phyloP scores from a whole-genome alignment of 2,113 vertebrate species.

The Bagarius yarrelli region DNA sequence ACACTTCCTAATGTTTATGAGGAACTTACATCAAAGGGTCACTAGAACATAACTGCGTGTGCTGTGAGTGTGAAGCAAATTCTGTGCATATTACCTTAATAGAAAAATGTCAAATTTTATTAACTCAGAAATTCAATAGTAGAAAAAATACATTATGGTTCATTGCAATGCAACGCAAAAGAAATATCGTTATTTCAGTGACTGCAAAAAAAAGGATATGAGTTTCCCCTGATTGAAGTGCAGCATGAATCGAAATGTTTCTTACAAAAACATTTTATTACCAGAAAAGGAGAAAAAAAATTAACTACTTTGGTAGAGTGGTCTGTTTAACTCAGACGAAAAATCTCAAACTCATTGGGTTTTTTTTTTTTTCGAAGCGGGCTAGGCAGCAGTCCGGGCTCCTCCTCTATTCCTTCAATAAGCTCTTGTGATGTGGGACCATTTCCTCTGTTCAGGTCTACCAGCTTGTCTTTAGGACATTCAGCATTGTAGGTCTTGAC shows the following conservation, averaged over 20 bases:
- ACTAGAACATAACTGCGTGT: neutral
- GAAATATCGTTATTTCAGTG: neutral
- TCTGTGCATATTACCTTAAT: neutral
- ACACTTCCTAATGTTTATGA: conserved; percentile 6
- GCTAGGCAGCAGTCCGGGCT: conserved; percentile 61
- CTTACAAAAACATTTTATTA: neutral
- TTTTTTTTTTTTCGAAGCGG: conserved; percentile 56
- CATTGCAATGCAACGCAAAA: neutral
- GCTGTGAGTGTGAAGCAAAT: neutral
- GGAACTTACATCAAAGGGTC: conserved; percentile 5
- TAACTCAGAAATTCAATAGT: neutral
- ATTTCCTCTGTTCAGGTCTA: conserved; percentile 65
- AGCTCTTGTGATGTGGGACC: conserved; percentile 77
- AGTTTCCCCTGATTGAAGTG: neutral
- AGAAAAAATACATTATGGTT: conserved; percentile 16
- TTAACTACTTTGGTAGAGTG: neutral
- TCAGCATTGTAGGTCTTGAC: conserved; percentile 94
- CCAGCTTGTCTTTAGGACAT: conserved; percentile 85
- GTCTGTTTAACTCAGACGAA: conserved; percentile 64
- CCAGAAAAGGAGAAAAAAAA: neutral
- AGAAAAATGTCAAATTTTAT: conserved; percentile 12
- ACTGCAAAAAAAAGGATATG: neutral
- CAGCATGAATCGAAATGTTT: conserved; percentile 6
- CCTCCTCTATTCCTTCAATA: conserved; percentile 71
- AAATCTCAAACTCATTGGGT: conserved; percentile 64